These are phyloP conservation scores for Microctonus hyperodae DNA, from an alignment of 2,888 invertebrate species.

Conservation along the genomic window DNA sequence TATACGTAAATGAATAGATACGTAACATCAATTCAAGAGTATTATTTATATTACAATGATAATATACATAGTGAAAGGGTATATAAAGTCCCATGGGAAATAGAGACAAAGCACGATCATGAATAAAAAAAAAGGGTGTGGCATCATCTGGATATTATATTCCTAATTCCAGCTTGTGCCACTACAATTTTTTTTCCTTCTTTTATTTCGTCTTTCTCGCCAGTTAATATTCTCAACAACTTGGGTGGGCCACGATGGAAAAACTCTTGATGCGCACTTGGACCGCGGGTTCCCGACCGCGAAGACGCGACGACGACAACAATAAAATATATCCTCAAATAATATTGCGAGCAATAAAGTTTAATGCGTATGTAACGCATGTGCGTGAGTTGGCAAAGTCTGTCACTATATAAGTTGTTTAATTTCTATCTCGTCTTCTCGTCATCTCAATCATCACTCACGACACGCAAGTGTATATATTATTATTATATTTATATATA, in stretches of 20 bases:
- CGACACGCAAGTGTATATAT: neutral
- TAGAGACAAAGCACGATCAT: slow-evolving; percentile 2
- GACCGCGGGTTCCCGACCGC: slow-evolving; percentile 30
- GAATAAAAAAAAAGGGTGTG: neutral
- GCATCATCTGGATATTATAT: neutral
- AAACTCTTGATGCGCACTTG: slow-evolving; percentile 26
- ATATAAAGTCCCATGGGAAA: neutral
- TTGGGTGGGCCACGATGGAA: slow-evolving; percentile 39
- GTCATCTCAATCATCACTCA: neutral
- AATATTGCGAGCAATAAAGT: slow-evolving; percentile 54
- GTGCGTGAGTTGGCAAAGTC: slow-evolving; percentile 23
- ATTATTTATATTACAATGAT: neutral
- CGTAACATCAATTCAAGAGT: neutral
- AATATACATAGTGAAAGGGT: neutral
- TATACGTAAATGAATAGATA: neutral
- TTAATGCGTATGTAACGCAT: slow-evolving; percentile 31
- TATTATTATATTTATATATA: neutral
- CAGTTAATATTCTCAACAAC: slow-evolving; percentile 23
- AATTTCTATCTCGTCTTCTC: neutral
- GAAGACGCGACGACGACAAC: slow-evolving; percentile 39
- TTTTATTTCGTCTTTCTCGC: neutral
- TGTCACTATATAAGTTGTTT: neutral
- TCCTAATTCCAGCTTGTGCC: neutral
- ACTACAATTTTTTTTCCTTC: neutral
- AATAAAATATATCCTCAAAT: slow-evolving; percentile 56